Conservation (phyloP, 64 coral and sea anemone genomes). For the Pachyseris speciosa region DNA sequence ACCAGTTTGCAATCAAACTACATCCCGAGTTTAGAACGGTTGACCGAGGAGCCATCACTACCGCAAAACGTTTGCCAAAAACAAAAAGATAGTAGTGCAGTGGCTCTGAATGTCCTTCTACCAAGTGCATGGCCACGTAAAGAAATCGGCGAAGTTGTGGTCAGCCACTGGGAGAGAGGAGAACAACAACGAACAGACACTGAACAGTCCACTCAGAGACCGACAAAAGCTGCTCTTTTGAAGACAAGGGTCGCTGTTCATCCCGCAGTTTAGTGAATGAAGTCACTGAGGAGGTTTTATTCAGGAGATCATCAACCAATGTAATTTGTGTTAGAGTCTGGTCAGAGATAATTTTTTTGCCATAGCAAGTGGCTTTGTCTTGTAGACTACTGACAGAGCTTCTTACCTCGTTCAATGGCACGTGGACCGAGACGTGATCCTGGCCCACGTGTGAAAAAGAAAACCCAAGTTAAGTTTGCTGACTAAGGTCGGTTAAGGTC, state of each 20-base stretch:
- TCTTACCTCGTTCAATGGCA: too few species aligned
- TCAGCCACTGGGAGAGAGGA: conserved; percentile 7
- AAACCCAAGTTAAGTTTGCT: too few species aligned
- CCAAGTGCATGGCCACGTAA: background rate
- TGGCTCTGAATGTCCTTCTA: background rate
- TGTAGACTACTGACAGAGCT: too few species aligned
- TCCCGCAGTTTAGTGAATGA: background rate
- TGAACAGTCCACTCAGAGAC: background rate
- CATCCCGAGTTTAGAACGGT: background rate
- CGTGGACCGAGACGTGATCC: too few species aligned
- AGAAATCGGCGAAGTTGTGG: background rate
- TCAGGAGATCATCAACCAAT: background rate
- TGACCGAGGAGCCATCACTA: background rate
- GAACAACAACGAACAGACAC: background rate
- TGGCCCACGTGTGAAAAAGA: too few species aligned
- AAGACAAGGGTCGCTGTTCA: too few species aligned
- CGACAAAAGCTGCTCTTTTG: background rate
- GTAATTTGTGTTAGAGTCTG: background rate
- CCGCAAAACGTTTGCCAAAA: background rate
- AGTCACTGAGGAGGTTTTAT: conserved; percentile 16
- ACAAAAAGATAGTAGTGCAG: background rate
- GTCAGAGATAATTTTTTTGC: too few species aligned
- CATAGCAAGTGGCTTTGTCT: too few species aligned
- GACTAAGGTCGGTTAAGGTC: too few species aligned
- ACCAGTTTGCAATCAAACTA: conserved; percentile 25